Conservation (phyloP, 2,797 vertebrate species). For the Microctenopoma steveboyesi region DNA sequence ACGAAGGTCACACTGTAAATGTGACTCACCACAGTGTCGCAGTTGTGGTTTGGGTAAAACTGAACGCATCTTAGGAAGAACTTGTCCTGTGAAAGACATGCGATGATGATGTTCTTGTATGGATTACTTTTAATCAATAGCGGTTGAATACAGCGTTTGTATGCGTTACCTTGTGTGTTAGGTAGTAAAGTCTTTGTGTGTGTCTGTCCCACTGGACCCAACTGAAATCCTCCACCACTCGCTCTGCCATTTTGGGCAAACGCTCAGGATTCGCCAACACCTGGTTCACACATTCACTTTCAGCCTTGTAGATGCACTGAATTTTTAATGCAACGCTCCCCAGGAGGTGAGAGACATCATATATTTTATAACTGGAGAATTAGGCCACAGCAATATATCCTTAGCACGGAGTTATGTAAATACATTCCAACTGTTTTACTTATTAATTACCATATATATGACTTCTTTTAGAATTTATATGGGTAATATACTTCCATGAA, state of each 20-base stretch:
- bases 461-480: constrained; percentile 10
- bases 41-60: constrained; percentile 87
- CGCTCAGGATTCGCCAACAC: constrained; percentile 87
- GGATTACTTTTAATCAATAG: neutral
- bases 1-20: neutral
- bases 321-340: constrained; percentile 41
- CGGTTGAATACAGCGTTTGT: neutral
- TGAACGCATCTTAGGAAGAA: constrained; percentile 90
- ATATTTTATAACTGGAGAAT: constrained; percentile 25
- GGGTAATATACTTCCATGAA: neutral
- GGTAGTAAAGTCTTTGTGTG: constrained; percentile 91
- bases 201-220: constrained; percentile 95
- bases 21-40: constrained; percentile 88
- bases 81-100: constrained; percentile 75
- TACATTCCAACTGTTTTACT: constrained; percentile 27
- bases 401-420: constrained; percentile 33
- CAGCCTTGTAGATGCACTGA: constrained; percentile 34
- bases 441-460: constrained; percentile 31
- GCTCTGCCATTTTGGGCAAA: constrained; percentile 82
- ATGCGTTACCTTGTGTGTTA: constrained; percentile 84
- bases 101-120: neutral
- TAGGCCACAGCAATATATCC: constrained; percentile 19
- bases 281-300: constrained; percentile 75
- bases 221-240: constrained; percentile 89
- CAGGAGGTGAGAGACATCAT: neutral